phyloP scores from a whole-genome alignment of 2,113 vertebrate genomes.

The Vombatus ursinus region DNA sequence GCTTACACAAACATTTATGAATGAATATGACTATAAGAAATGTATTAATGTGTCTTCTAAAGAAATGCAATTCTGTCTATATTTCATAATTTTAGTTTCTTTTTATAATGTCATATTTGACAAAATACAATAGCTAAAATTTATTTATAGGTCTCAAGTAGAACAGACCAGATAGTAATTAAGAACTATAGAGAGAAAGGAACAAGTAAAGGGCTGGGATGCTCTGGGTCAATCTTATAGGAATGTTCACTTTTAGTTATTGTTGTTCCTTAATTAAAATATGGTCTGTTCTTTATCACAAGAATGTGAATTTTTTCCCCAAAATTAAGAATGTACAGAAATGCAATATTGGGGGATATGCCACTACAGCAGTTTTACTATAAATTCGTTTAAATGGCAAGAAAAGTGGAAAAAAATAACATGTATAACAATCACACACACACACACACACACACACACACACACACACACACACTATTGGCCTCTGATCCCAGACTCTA shows the following conservation, averaged over 20 bases:
- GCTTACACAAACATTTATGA: background rate
- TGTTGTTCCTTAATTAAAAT: background rate
- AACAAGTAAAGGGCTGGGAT: background rate
- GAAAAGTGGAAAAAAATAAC: background rate
- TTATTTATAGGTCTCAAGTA: background rate
- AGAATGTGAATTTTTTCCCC: background rate
- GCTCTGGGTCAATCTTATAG: slow-evolving; percentile 4
- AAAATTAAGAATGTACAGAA: background rate
- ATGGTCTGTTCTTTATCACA: background rate
- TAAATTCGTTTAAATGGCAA: background rate
- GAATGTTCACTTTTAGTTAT: slow-evolving; percentile 2
- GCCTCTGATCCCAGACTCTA: background rate
- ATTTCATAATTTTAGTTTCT: slow-evolving; percentile 26
- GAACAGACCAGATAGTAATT: slow-evolving; percentile 10
- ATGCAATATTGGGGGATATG: background rate
- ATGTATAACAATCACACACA: background rate
- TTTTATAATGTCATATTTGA: background rate
- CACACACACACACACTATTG: background rate
- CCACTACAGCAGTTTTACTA: background rate
- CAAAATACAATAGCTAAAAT: background rate
- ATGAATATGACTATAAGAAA: slow-evolving; percentile 11
- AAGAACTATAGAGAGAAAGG: background rate
- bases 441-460: background rate
- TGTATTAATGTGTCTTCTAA: background rate
- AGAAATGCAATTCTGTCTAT: slow-evolving; percentile 9